phyloP scores from a whole-genome alignment of 2,113 vertebrate species.

The Eublepharis macularius region DNA sequence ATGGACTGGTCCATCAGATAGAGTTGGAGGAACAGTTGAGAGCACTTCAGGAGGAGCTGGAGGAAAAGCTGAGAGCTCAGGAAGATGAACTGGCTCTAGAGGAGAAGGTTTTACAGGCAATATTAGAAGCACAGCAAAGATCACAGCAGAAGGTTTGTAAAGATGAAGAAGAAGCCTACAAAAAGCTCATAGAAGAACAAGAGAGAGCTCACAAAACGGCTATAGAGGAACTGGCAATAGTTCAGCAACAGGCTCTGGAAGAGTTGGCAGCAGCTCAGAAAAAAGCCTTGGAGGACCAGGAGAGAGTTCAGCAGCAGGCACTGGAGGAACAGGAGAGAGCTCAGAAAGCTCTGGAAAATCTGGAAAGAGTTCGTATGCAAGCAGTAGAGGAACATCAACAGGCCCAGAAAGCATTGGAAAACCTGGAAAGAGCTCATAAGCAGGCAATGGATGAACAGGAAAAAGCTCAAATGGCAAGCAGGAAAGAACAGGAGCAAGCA shows the following conservation, averaged over 20 bases:
- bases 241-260: constrained; percentile 1
- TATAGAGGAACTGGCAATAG: constrained; percentile 20
- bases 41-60: constrained; percentile 22
- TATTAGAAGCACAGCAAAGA: constrained; percentile 15
- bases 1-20: not conserved
- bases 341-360: constrained; percentile 9
- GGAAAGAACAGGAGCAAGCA: not conserved
- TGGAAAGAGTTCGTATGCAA: not conserved
- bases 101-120: not conserved
- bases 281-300: constrained; percentile 21
- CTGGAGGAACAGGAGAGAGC: not conserved
- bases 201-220: not conserved
- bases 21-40: constrained; percentile 22
- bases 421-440: not conserved
- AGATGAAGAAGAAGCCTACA: constrained; percentile 1
- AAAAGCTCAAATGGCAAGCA: not conserved
- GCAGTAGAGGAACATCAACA: not conserved
- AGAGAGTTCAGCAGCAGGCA: not conserved
- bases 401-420: not conserved
- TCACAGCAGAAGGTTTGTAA: constrained; percentile 6
- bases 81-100: constrained; percentile 22
- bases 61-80: constrained; percentile 24
- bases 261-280: not conserved
- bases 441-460: not conserved
- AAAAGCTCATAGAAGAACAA: not conserved